phyloP scores from a whole-genome alignment of 2,113 vertebrate species.

The Erinaceus europaeus region DNA sequence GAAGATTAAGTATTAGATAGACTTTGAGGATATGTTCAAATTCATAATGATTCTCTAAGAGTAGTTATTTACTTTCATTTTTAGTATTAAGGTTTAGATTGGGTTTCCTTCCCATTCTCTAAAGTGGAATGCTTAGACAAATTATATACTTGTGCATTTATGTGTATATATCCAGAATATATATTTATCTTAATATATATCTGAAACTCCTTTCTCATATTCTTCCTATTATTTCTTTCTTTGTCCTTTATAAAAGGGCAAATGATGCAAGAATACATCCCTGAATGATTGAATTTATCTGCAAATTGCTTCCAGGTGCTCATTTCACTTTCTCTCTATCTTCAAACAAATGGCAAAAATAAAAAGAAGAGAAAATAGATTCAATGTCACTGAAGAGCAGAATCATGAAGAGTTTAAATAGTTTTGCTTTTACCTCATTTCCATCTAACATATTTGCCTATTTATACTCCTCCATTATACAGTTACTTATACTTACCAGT shows the following conservation, averaged over 20 bases:
- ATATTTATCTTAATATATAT: not conserved
- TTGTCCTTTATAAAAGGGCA: conserved; percentile 48
- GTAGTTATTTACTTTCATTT: not conserved
- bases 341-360: conserved; percentile 1
- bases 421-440: conserved; percentile 1
- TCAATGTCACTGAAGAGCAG: conserved; percentile 38
- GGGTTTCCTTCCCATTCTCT: not conserved
- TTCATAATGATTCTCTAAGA: not conserved
- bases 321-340: conserved; percentile 22
- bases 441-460: not conserved
- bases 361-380: not conserved
- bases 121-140: not conserved
- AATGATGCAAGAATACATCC: conserved; percentile 5
- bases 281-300: conserved; percentile 34
- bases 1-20: too few relatives aligned
- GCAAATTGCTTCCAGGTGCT: conserved; percentile 57
- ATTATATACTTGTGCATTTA: not conserved
- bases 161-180: conserved; percentile 1
- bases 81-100: not conserved
- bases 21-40: not conserved
- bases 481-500: not conserved
- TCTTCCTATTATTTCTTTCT: not conserved
- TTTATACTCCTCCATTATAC: not conserved
- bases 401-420: conserved; percentile 20
- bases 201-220: not conserved